Percentiles rank a stretch among this genome's conserved stretches.
Conservation (phyloP, 2,797 vertebrate genomes). For the Alosa sapidissima region DNA sequence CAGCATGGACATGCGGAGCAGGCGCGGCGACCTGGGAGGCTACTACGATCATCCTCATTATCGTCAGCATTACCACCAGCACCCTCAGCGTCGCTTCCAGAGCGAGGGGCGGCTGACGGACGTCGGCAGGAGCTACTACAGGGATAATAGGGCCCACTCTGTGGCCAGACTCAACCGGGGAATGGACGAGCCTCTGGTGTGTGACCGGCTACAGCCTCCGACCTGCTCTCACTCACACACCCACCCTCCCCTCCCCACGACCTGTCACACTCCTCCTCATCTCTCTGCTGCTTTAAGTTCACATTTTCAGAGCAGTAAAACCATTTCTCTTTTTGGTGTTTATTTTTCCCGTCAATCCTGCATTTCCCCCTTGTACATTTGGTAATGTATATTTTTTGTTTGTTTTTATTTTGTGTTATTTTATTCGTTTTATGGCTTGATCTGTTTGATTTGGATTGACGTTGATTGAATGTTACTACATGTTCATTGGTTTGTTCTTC, state of each 20-base stretch:
- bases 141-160: conserved; percentile 79
- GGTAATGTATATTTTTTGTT: conserved; percentile 44
- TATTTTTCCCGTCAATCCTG: conserved; percentile 54
- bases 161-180: conserved; percentile 80
- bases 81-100: conserved; percentile 70
- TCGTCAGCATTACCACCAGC: conserved; percentile 52
- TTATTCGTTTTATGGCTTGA: conserved; percentile 48
- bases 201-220: conserved; percentile 59
- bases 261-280: conserved; percentile 57
- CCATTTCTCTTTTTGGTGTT: conserved; percentile 70
- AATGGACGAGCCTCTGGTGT: conserved; percentile 87
- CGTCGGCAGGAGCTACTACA: conserved; percentile 82
- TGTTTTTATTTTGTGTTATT: conserved; percentile 40
- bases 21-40: conserved; percentile 64
- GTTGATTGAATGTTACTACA: conserved; percentile 57
- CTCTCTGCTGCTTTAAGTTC: conserved; percentile 82
- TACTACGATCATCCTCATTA: conserved; percentile 45
- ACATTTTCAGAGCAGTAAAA: conserved; percentile 81
- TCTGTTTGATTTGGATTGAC: conserved; percentile 43
- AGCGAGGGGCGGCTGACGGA: conserved; percentile 76
- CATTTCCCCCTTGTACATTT: conserved; percentile 58
- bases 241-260: conserved; percentile 24
- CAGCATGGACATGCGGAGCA: conserved; percentile 62
- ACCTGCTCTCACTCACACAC: conserved; percentile 35
- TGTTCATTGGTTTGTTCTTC: conserved; percentile 65